Evolutionary conservation across 2,888 invertebrate species (phyloP), one percentile per base, ranked within the genome.

Genomic region (Dicranocentrus wangi): DNA sequence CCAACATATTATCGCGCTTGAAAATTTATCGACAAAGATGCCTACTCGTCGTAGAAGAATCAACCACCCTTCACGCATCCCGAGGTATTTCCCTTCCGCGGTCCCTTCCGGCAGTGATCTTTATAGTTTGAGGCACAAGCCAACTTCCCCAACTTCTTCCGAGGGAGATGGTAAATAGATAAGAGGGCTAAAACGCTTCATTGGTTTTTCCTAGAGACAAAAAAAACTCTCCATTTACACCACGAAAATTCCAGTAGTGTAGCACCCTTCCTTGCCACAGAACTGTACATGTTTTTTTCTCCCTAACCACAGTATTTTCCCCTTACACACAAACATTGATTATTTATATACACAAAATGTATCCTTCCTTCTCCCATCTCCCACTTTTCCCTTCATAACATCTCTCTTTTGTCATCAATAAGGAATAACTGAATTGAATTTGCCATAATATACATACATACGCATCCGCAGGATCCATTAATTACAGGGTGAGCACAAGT

Each of bases 41-140:
- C 55, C 55, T 51, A 8, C n/a, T n/a, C n/a, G n/a, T n/a, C 32
- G 32, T n/a, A 47, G 47, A 47, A 47, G 2, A 17, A 47, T 10
- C 55, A 23, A 21, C 28, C 32, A 28, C 32, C 13, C 7, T 13
- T 13, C 25, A 58, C 58, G 58, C 8, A 28, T 5, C 17, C 2
- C 8, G 15, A 61, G 32, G 15, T 28, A 7, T 32, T 23, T 23
- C 28, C 17, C 28, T 25, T 39, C 17, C 73, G 73, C 73, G 65
- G 73, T 73, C 63, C 73, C 73, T 73, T 73, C 66, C 75, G 47
- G 75, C 75, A 66, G 5, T 25, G 5, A 17, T 39, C 23, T 8
- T 10, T 19, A 32, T 39, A 7, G 28, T 28, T 63, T 13, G 1
- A 55, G 66, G 76, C 76, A 68, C 76, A 76, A 68, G 76, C 68